Percentiles rank a stretch among this genome's conserved stretches.
Evolutionary conservation across 2,888 invertebrate species (phyloP).

Genomic region (Epistrophe eligans): DNA sequence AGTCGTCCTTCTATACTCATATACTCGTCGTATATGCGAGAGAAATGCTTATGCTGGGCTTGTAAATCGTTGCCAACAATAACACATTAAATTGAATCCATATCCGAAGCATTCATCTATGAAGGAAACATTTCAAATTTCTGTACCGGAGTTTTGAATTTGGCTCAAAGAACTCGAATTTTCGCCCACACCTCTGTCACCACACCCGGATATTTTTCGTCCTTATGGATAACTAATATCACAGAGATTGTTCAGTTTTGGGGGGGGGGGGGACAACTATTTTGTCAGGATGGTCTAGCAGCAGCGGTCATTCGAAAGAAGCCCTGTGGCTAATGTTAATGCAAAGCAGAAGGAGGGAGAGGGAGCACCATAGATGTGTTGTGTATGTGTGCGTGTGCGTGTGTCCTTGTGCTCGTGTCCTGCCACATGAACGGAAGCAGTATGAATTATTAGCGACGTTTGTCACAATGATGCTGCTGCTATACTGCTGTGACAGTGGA

Average conservation of each 20-base stretch:
- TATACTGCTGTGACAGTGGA: slow-evolving; percentile 16
- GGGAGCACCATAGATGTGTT: neutral
- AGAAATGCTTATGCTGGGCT: slow-evolving; percentile 40
- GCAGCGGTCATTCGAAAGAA: neutral
- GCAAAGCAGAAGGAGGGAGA: neutral
- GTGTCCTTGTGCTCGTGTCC: slow-evolving; percentile 29
- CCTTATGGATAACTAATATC: slow-evolving; percentile 13
- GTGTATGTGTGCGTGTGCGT: neutral
- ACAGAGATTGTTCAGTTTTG: slow-evolving; percentile 14
- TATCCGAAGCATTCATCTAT: slow-evolving; percentile 54
- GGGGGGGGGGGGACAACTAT: slow-evolving; percentile 4
- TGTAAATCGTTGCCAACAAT: slow-evolving; percentile 69
- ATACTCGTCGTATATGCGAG: neutral
- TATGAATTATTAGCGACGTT: slow-evolving; percentile 72
- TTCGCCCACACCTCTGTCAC: neutral
- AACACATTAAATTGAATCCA: slow-evolving; percentile 72
- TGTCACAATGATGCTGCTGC: slow-evolving; percentile 49
- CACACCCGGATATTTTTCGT: neutral
- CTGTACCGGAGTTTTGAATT: slow-evolving; percentile 47
- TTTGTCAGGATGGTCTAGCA: neutral
- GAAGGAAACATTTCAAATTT: slow-evolving; percentile 43
- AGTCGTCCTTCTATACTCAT: slow-evolving; percentile 7
- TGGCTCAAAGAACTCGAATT: slow-evolving; percentile 16
- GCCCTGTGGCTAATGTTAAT: slow-evolving; percentile 52
- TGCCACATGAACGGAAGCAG: slow-evolving; percentile 55